A percentile compares a stretch with the other conserved stretches of the same genome.
Conservation (phyloP, 2,113 vertebrate genomes). For the Ptilorrhoa leucosticta region DNA sequence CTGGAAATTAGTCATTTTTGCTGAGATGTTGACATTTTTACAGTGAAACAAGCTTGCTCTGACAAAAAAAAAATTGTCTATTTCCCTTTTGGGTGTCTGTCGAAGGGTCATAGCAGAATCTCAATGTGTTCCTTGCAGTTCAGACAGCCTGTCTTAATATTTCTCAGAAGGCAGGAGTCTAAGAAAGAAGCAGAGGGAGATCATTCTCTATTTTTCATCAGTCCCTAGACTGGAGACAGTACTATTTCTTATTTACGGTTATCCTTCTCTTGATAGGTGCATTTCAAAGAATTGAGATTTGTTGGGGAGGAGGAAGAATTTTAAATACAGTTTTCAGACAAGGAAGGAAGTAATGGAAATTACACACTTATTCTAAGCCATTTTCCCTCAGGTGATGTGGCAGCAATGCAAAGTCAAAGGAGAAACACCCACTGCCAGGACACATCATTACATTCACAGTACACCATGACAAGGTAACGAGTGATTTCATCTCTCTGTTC, state of each 20-base stretch:
- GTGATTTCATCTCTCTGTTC: background rate
- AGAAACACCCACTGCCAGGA: conserved; percentile 63
- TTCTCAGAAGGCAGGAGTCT: background rate
- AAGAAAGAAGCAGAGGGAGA: background rate
- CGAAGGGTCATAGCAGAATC: background rate
- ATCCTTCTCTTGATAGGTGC: background rate
- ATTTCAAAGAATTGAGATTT: background rate
- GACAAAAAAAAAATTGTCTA: background rate
- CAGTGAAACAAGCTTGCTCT: background rate
- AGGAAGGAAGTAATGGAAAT: background rate
- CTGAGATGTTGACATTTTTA: background rate
- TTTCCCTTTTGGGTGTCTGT: background rate
- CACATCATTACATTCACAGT: conserved; percentile 60
- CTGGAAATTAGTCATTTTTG: background rate
- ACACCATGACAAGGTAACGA: conserved; percentile 69
- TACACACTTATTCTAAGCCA: background rate
- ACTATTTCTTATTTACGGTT: background rate
- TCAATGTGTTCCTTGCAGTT: background rate
- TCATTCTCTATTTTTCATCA: background rate
- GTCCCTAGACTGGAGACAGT: background rate
- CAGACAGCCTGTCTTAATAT: background rate
- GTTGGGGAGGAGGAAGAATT: background rate
- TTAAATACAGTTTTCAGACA: background rate
- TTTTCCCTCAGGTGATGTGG: conserved; percentile 56
- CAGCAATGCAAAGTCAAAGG: conserved; percentile 73